Percentiles rank a stretch among this genome's conserved stretches.
Evolutionary conservation across 2,113 vertebrate genomes (phyloP).

Genomic region (Sisor rabdophorus): DNA sequence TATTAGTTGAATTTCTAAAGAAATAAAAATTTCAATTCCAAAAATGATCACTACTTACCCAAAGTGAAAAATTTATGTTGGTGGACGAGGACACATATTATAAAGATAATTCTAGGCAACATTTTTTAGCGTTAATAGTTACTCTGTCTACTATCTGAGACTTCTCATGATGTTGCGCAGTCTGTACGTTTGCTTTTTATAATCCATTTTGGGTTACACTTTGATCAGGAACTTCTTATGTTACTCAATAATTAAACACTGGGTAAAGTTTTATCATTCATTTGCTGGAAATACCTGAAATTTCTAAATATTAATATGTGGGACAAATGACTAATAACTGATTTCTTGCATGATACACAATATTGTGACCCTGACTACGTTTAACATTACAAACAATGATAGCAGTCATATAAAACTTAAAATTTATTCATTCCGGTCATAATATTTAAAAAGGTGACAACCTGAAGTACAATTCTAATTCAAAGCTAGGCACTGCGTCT

Average conservation of each 20-base stretch:
- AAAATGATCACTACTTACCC: neutral
- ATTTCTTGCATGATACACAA: neutral
- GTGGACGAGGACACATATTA: slow-evolving; percentile 4
- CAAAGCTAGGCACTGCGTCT: too few relatives aligned
- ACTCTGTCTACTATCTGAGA: neutral
- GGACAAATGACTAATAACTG: neutral
- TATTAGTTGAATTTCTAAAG: neutral
- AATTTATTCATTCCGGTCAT: too few relatives aligned
- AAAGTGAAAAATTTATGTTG: neutral
- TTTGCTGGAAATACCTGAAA: slow-evolving; percentile 8
- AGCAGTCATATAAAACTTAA: neutral
- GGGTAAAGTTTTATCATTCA: neutral
- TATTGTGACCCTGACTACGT: neutral
- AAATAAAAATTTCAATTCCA: neutral
- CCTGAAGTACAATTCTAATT: too few relatives aligned
- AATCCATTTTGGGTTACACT: slow-evolving; percentile 7
- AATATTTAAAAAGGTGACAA: too few relatives aligned
- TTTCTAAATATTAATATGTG: neutral
- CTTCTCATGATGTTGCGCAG: neutral
- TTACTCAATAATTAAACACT: slow-evolving; percentile 39
- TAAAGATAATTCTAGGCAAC: neutral
- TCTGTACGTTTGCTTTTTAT: slow-evolving; percentile 5
- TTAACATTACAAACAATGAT: neutral
- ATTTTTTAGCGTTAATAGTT: neutral
- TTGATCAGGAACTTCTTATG: slow-evolving; percentile 20